Base-by-base conservation (phyloP, 2,797 vertebrate genomes). In the Echeneis naucrates region DNA sequence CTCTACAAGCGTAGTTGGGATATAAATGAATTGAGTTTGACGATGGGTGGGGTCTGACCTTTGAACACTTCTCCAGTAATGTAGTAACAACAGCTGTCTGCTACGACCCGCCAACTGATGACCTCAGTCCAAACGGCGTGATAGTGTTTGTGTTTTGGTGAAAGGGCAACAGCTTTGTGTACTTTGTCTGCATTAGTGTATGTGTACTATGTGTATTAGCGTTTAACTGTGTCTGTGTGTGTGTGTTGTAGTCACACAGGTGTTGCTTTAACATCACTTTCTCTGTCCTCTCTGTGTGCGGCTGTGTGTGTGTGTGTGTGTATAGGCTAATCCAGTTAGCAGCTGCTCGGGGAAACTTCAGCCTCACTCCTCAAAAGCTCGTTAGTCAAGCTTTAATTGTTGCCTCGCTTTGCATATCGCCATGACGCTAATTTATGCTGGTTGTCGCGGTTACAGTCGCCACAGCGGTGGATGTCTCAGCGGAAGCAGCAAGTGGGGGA, bases 341-440 rank as follows among this genome's bases (percentile, higher is more conserved):
- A 94, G 90, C 89, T 92, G 92, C 90, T 94, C 78, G 45, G 89
- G 89, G 89, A 93, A 93, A 94, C 93, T 94, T 94, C 88, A 93
- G 88, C 86, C 85, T 80, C 57, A 73, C 88, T 91, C 89, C 88
- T 94, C 91, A 91, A 93, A 94, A 94, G 91, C 92, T 94, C 90
- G 87, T 95, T 94, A 94, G 94, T 94, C 92, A 93, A 92, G 90
- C 92, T 94, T 94, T 94, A 93, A 95, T 95, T 94, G 93, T 93
- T 91, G 90, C 92, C 89, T 92, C 65, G 52, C 85, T 94, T 94
- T 94, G 93, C 92, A 94, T 94, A 93, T 91, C 72, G 70, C 90
- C 85, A 82, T 92, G 88, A 93, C 89, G 85, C 89, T 93, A 93
- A 94, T 94, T 93, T 93, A 94, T 94, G 92, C 92, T 86, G 66